Evolutionary conservation across 2,797 vertebrate species (phyloP).

Genomic region (Fratercula arctica): DNA sequence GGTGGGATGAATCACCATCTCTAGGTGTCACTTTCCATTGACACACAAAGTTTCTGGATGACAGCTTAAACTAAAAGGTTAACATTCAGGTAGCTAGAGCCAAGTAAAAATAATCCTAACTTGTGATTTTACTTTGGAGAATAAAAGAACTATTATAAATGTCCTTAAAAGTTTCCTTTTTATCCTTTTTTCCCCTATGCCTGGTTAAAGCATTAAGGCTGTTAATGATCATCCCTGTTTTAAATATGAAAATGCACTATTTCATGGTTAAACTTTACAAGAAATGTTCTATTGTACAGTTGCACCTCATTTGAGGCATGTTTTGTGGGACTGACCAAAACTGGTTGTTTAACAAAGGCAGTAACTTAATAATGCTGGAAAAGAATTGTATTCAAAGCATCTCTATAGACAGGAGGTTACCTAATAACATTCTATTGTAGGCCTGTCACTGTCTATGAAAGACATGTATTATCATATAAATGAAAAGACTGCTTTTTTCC

Average conservation of each 20-base stretch:
- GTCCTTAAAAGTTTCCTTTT: not conserved
- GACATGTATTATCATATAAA: slow-evolving; percentile 61
- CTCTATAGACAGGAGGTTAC: slow-evolving; percentile 40
- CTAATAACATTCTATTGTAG: slow-evolving; percentile 54
- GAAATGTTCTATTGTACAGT: slow-evolving; percentile 15
- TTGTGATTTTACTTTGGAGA: slow-evolving; percentile 1
- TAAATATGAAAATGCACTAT: slow-evolving; percentile 31
- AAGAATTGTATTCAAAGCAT: slow-evolving; percentile 56
- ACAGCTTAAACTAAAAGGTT: slow-evolving; percentile 6
- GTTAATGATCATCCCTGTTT: not conserved
- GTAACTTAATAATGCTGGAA: slow-evolving; percentile 35
- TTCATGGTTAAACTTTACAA: slow-evolving; percentile 19
- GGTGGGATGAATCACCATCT: slow-evolving; percentile 14
- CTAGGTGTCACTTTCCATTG: not conserved
- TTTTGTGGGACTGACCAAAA: slow-evolving; percentile 56
- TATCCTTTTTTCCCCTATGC: not conserved
- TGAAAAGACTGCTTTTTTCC: slow-evolving; percentile 45
- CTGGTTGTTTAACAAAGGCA: slow-evolving; percentile 37
- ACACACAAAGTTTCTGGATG: not conserved
- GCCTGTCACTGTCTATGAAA: slow-evolving; percentile 48
- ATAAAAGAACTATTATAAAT: not conserved
- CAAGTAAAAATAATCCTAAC: slow-evolving; percentile 18
- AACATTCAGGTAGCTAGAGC: not conserved
- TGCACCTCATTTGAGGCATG: slow-evolving; percentile 5
- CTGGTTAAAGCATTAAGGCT: slow-evolving; percentile 1